Conservation (phyloP, 2,888 invertebrate species). For the Itoplectis maculator region DNA sequence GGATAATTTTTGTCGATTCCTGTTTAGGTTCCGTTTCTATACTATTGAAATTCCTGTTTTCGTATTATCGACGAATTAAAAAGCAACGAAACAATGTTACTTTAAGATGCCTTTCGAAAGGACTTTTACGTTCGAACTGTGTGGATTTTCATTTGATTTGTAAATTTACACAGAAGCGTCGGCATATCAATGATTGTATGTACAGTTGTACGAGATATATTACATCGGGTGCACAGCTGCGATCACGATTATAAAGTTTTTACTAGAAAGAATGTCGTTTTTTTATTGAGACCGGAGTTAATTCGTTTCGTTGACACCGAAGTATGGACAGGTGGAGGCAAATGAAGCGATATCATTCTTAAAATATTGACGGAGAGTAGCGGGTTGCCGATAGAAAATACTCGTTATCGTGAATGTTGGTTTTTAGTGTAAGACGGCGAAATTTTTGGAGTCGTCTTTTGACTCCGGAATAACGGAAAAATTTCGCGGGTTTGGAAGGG, state of each 20-base stretch:
- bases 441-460: background rate
- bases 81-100: no score
- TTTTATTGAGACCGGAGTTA: background rate
- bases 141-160: background rate
- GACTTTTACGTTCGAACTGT: no score
- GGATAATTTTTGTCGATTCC: background rate
- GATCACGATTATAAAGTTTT: background rate
- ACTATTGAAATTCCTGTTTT: slow-evolving; percentile 4
- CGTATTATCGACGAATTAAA: background rate
- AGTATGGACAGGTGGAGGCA: background rate
- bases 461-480: background rate
- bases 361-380: slow-evolving; percentile 3
- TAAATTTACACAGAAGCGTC: background rate
- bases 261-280: background rate
- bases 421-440: background rate
- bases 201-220: background rate
- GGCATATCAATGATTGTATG: background rate
- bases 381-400: background rate
- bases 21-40: background rate
- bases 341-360: background rate
- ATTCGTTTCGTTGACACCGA: background rate
- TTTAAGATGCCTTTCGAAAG: no score
- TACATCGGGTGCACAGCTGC: background rate
- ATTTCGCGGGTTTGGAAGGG: background rate
- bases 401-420: background rate